A percentile compares a stretch with the other conserved stretches of the same genome.
Conservation (phyloP, 2,888 invertebrate species). For the Hylaea fasciaria region DNA sequence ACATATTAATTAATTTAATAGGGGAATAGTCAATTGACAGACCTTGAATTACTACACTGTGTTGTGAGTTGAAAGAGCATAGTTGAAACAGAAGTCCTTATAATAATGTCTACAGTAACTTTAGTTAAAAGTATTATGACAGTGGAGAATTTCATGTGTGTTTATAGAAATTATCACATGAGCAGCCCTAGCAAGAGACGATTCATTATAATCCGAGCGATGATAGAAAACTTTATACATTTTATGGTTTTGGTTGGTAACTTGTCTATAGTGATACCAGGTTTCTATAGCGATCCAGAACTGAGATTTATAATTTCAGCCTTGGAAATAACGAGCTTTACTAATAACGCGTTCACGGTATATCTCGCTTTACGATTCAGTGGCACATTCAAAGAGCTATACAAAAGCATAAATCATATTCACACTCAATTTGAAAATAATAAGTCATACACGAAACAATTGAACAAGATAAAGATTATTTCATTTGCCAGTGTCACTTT, state of each 20-base stretch:
- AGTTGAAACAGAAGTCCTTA: background rate
- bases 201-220: background rate
- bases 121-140: background rate
- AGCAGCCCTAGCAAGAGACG: background rate
- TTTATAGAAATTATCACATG: background rate
- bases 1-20: too few relatives aligned
- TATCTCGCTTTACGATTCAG: constrained; percentile 1
- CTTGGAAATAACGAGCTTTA: background rate
- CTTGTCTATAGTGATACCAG: background rate
- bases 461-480: background rate
- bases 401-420: background rate
- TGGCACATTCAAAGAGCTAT: background rate
- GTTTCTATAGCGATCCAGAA: background rate
- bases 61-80: background rate
- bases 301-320: background rate
- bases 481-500: background rate
- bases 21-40: too few relatives aligned
- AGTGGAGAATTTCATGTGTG: background rate
- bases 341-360: background rate
- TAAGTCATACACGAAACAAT: background rate
- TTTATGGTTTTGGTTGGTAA: background rate
- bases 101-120: background rate
- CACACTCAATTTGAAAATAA: background rate
- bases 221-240: background rate
- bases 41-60: too few relatives aligned